phyloP scores from a whole-genome alignment of 1,140 invertebrate genomes.

The Calycopis cecrops region DNA sequence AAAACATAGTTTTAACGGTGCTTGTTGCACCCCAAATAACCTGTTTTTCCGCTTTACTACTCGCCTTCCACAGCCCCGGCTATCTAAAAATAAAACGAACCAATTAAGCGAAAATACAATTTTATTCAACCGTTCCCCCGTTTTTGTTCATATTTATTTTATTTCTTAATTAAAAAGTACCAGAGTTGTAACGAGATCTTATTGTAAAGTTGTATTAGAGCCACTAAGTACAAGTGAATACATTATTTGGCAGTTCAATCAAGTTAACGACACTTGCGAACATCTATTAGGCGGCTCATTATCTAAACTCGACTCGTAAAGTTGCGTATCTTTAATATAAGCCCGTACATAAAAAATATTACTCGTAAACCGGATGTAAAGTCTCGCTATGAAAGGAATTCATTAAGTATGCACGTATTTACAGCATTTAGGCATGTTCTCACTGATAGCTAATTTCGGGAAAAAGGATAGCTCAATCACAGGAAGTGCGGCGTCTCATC shows the following conservation, averaged over 20 bases:
- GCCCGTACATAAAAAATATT: conserved; percentile 12
- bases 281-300: conserved; percentile 6
- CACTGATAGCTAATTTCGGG: conserved; percentile 57
- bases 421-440: conserved; percentile 45
- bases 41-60: conserved; percentile 45
- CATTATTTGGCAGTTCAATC: too few species aligned
- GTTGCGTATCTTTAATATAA: conserved; percentile 8
- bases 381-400: conserved; percentile 24
- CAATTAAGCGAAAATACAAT: conserved; percentile 31
- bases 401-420: conserved; percentile 34
- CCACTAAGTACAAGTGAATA: too few species aligned
- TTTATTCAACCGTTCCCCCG: background rate
- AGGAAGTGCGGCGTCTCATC: conserved; percentile 76
- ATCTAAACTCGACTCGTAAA: conserved; percentile 1
- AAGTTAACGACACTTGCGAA: background rate
- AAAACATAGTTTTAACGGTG: conserved; percentile 65
- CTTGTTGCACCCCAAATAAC: conserved; percentile 57
- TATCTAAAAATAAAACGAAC: conserved; percentile 41
- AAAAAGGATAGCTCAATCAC: conserved; percentile 71
- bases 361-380: conserved; percentile 9
- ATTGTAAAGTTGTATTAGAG: too few species aligned
- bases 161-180: too few species aligned
- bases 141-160: too few species aligned
- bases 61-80: background rate
- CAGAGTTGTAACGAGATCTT: too few species aligned